Base-by-base conservation (phyloP, 2,113 vertebrate genomes). In the Centrocercus urophasianus region DNA sequence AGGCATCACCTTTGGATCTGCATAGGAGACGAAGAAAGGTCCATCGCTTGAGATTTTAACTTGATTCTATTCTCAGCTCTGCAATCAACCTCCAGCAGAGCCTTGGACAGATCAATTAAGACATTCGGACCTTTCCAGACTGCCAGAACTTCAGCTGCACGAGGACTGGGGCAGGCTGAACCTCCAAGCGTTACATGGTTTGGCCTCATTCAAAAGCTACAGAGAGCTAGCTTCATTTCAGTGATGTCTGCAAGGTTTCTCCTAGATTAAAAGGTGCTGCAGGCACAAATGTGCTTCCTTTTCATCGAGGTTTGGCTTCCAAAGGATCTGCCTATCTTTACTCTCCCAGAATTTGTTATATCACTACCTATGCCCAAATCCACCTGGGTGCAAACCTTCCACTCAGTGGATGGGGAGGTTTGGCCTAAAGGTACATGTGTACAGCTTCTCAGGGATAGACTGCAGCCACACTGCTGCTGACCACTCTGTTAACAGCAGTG, bases 1-100 rank as follows among this genome's bases (percentile, higher is more conserved):
- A 85, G 76, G 36, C 57, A 48, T 81, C 85, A 80, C 76, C 88
- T 83, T 75, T 81, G 87, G 38, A 43, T 61, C 56, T 81, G n/a
- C 34, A 43, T 2, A 40, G 79, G 61, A 45, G 87, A 86, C 21
- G 45, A 66, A 57, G 45, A 47, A 13, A 86, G 60, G 47, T 57
- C 57, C n/a, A 5, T 12, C 43, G 52, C 63, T 57, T 61, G 52
- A 63, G 48, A 54, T 72, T 74, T 88, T 52, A 43, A 16, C 19
- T 52, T 36, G 43, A 17, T 28, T 86, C 32, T 19, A 0, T 45
- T 88, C 30, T 80, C 57, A 75, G 69, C 57, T 83, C 65, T 61
- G 19, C 20, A 54, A 5, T 3, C 45, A 30, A 22, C 22, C 12
- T 47, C 67, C 42, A 76, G 30, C 8, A 4, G 3, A 64, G 45